These are phyloP conservation scores for Drosophila virilis DNA, from an alignment of 1,140 invertebrate genomes.

Conservation along the genomic window DNA sequence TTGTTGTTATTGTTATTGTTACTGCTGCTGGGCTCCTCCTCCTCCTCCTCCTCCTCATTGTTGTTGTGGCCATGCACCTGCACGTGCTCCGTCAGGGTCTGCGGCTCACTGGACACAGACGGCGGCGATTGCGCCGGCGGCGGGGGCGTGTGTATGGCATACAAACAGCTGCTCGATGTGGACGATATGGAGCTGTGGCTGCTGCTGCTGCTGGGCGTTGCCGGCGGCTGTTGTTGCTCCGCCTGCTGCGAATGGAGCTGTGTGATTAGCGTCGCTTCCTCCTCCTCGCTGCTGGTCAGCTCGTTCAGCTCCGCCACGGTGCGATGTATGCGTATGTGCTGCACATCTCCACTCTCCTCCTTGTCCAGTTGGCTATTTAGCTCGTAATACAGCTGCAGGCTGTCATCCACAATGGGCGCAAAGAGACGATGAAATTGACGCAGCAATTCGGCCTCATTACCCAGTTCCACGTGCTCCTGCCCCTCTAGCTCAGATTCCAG, in stretches of 20 bases:
- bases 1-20: conserved; percentile 64
- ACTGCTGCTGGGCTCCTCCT: conserved; percentile 10
- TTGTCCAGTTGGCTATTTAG: conserved; percentile 53
- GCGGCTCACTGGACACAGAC: conserved; percentile 45
- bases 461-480: conserved; percentile 3
- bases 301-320: conserved; percentile 72
- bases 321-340: conserved; percentile 70
- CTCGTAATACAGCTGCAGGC: conserved; percentile 63
- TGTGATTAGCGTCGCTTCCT: conserved; percentile 52
- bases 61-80: conserved; percentile 58
- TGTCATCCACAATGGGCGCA: conserved; percentile 66
- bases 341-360: conserved; percentile 39
- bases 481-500: too few relatives aligned
- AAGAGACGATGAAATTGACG: conserved; percentile 72
- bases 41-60: not conserved
- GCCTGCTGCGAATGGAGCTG: conserved; percentile 38
- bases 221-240: conserved; percentile 16
- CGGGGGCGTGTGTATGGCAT: conserved; percentile 68
- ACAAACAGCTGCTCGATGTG: conserved; percentile 72
- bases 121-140: conserved; percentile 60
- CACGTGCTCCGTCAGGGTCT: conserved; percentile 69
- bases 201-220: conserved; percentile 21
- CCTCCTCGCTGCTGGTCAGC: conserved; percentile 66
- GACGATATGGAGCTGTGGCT: conserved; percentile 40
- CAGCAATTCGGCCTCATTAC: conserved; percentile 44